Percentiles rank a stretch among this genome's conserved stretches.
Evolutionary conservation across 2,888 invertebrate genomes (phyloP).

Genomic region (Xestia xanthographa): DNA sequence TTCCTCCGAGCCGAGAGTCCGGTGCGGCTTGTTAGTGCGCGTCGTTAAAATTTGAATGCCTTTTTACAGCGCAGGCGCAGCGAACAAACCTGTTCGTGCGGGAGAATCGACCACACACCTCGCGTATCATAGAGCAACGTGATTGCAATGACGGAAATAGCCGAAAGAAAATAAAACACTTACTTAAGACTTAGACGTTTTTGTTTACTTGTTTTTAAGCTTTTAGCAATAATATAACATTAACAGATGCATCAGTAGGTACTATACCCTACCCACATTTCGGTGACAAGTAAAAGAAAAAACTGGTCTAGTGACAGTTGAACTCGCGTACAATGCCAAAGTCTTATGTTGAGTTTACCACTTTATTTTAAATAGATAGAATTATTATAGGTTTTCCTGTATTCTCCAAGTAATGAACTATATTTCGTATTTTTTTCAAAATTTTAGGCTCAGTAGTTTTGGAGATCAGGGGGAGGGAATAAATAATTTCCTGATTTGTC

Average conservation of each 20-base stretch:
- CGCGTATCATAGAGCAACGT: constrained; percentile 63
- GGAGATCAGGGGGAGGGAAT: no score
- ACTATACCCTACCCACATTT: neutral
- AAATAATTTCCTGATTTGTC: no score
- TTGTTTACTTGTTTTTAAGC: neutral
- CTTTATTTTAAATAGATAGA: no score
- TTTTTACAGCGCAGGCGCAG: constrained; percentile 79
- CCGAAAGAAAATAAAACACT: neutral
- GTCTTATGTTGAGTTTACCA: no score
- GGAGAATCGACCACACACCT: constrained; percentile 79
- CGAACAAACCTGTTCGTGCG: constrained; percentile 81
- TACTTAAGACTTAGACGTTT: neutral
- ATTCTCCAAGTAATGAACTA: no score
- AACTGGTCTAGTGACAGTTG: no score
- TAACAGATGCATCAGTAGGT: neutral
- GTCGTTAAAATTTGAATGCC: constrained; percentile 84
- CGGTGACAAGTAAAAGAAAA: neutral
- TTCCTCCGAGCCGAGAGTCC: constrained; percentile 48
- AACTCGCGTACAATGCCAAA: no score
- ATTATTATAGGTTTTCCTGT: no score
- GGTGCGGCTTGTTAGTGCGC: constrained; percentile 73
- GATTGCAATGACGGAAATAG: constrained; percentile 28
- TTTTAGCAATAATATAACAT: neutral
- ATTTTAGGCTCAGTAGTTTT: no score
- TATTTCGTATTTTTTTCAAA: no score